Conservation (phyloP, 92 coral and sea anemone genomes). For the Virgularia gustaviana region DNA sequence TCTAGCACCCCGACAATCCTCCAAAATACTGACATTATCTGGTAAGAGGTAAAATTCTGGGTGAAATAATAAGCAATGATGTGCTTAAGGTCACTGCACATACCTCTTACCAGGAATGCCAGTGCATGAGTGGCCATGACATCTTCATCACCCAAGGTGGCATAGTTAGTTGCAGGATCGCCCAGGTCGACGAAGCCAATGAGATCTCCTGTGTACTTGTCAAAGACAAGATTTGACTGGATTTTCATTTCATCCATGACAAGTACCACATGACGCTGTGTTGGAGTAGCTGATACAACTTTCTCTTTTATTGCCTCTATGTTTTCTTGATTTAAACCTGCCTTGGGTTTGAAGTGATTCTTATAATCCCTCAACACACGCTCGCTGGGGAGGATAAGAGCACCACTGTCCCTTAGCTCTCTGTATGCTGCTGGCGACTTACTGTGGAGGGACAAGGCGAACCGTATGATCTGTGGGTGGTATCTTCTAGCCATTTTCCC, state of each 20-base stretch:
- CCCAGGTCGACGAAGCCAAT: no score
- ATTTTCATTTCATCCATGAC: no score
- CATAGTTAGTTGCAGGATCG: neutral
- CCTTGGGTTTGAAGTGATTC: slow-evolving; percentile 4
- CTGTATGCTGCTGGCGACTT: slow-evolving; percentile 9
- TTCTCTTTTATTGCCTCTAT: neutral
- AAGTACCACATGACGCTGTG: slow-evolving; percentile 2
- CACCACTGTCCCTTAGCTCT: no score
- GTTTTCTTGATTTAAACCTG: slow-evolving; percentile 5
- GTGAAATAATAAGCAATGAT: slow-evolving; percentile 12
- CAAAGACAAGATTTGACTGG: no score
- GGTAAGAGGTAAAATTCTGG: neutral
- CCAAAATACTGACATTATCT: no score
- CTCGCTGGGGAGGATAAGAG: no score
- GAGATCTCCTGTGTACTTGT: no score
- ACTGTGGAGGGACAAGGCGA: slow-evolving; percentile 5
- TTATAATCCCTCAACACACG: neutral
- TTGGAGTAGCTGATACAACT: neutral
- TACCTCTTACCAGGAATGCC: no score
- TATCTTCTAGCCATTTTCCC: slow-evolving; percentile 1
- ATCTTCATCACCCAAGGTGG: no score
- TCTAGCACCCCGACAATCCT: neutral
- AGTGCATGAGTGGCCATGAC: no score
- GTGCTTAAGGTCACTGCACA: neutral
- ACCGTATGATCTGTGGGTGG: no score